Conservation (phyloP, 2,888 invertebrate genomes). For the Mimachlamys varia region DNA sequence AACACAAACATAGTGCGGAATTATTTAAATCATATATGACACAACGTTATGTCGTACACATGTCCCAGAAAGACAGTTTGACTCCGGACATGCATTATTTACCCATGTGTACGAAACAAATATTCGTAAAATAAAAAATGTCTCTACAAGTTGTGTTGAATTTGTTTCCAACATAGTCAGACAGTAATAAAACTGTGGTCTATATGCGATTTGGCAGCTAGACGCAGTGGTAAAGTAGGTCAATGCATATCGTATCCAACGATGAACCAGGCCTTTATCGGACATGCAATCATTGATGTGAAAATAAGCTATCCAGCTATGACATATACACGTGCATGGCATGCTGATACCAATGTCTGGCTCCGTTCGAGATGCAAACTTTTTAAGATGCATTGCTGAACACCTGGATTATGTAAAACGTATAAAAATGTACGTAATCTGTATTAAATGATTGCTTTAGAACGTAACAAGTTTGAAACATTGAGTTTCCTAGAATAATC, state of each 20-base stretch:
- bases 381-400: conserved; percentile 11
- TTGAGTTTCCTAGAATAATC: background rate
- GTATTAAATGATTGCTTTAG: background rate
- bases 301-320: conserved; percentile 23
- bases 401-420: background rate
- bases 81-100: background rate
- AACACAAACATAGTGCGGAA: too few relatives aligned
- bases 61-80: background rate
- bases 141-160: background rate
- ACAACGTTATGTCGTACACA: background rate
- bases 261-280: conserved; percentile 13
- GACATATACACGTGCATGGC: conserved; percentile 34
- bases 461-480: background rate
- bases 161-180: conserved; percentile 22
- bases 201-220: conserved; percentile 14
- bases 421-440: background rate
- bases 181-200: background rate
- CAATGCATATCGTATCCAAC: background rate
- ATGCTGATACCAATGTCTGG: conserved; percentile 28
- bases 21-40: background rate
- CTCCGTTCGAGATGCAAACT: conserved; percentile 19
- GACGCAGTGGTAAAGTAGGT: background rate
- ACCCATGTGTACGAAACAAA: background rate
- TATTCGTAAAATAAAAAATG: background rate
- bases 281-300: conserved; percentile 28